Conservation (phyloP, 1,140 invertebrate genomes). For the Alviniconcha marisindica region DNA sequence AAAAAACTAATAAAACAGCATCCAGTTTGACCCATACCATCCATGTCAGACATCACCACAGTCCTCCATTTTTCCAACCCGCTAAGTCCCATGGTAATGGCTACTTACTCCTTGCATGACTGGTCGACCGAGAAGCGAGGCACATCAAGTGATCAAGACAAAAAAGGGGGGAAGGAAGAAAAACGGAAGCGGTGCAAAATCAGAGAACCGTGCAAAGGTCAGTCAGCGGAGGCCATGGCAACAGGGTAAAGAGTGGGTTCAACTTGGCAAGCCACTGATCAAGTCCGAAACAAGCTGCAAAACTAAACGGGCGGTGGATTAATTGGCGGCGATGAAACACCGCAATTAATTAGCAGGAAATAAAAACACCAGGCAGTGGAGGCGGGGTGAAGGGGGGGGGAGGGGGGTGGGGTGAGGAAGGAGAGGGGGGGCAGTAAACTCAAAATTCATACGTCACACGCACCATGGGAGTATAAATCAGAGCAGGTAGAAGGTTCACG, state of each 20-base stretch:
- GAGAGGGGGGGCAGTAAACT: neutral
- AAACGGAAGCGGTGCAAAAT: slow-evolving; percentile 47
- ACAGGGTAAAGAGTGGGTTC: slow-evolving; percentile 5
- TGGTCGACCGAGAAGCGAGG: slow-evolving; percentile 26
- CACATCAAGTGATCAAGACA: slow-evolving; percentile 35
- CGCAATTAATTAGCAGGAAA: neutral
- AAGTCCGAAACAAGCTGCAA: slow-evolving; percentile 25
- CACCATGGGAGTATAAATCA: no score
- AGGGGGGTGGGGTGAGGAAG: neutral
- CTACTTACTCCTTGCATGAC: slow-evolving; percentile 35
- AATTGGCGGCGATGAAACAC: neutral
- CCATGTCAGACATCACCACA: no score
- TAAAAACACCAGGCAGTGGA: neutral
- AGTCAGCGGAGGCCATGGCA: slow-evolving; percentile 29
- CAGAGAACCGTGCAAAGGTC: slow-evolving; percentile 37
- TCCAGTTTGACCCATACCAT: no score
- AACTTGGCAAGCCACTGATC: slow-evolving; percentile 35
- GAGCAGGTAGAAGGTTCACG: neutral
- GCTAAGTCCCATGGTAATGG: neutral
- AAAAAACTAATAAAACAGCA: no score
- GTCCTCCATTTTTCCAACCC: slow-evolving; percentile 23
- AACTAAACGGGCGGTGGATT: neutral
- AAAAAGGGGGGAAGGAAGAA: slow-evolving; percentile 11
- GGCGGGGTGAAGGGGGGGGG: neutral
- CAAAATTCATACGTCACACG: no score